Base-by-base conservation (phyloP, 1,140 invertebrate species). In the Conus ventricosus region DNA sequence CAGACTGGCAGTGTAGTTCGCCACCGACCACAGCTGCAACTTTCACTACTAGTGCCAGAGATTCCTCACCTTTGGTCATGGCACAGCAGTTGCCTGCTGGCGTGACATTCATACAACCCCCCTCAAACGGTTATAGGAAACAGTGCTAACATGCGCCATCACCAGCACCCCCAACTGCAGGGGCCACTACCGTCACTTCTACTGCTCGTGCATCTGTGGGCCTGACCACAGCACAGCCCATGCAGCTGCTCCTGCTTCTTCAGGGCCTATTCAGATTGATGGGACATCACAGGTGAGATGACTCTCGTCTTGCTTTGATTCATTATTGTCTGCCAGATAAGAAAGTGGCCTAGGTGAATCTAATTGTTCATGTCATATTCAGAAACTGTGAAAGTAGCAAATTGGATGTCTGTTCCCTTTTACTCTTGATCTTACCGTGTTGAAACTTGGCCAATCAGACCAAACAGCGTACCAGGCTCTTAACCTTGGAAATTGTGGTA, bases 11-110 rank as follows among this genome's bases (percentile, higher is more conserved):
- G 39, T 20, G n/a, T 75, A n/a, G 63, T 89, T 27, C 75, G 84
- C 51, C 55, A 60, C 67, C 87, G 10, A 85, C 60, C 67, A 53
- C 78, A 54, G 71, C 84, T 39, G 67, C 84, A 55, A 76, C 84
- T 67, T 20, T 88, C 54, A 86, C 71, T 5, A 55, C 84, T 71
- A 75, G 17, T 23, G 80, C 80, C 20, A 27, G 76, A 78, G 76
- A 78, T 5, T 78, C 76, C 7, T n/a, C 76, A 6, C 57, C 80
- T 81, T 25, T 54, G n/a, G 27, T 84, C 20, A 63, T 60, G 23
- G 63, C 55, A 7, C 54, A 63, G n/a, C 82, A 84, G 81, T 81
- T 60, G 23, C 54, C 85, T n/a, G 25, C 39, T 11, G 67, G 63
- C 25, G 75, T 80, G 51, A 87, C 75, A 5, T 54, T 87, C 10